A percentile compares a stretch with the other conserved stretches of the same genome.
phyloP scores from a whole-genome alignment of 1,140 invertebrate genomes.

The Melanaphis sacchari region DNA sequence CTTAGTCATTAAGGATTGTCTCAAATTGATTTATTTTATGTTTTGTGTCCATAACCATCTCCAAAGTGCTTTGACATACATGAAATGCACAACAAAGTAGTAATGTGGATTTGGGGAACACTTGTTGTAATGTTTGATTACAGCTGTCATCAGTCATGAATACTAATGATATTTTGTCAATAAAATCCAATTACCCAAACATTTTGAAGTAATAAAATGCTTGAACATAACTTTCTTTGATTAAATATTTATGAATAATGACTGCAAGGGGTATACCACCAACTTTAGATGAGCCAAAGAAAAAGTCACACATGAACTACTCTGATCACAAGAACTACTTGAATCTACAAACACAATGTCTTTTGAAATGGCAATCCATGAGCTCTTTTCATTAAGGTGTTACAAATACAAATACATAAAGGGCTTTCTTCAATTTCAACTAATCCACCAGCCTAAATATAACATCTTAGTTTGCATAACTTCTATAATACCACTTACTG shows the following conservation, averaged over 20 bases:
- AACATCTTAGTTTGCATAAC: too few relatives aligned
- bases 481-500: too few relatives aligned
- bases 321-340: too few relatives aligned
- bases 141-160: slow-evolving; percentile 31
- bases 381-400: too few relatives aligned
- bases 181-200: not conserved
- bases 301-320: too few relatives aligned
- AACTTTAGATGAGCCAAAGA: not conserved
- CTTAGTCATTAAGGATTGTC: not conserved
- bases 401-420: too few relatives aligned
- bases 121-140: not conserved
- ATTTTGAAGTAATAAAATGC: not conserved
- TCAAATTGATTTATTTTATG: not conserved
- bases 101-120: not conserved
- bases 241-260: not conserved
- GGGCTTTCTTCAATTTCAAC: too few relatives aligned
- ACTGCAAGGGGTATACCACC: not conserved
- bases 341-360: too few relatives aligned
- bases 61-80: slow-evolving; percentile 28
- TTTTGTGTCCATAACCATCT: slow-evolving; percentile 42
- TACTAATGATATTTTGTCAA: not conserved
- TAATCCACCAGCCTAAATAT: too few relatives aligned
- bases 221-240: not conserved
- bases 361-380: too few relatives aligned
- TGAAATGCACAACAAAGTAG: slow-evolving; percentile 44